These are phyloP conservation scores for Eulemur coronatus DNA, from an alignment of 2,797 vertebrate genomes.

Conservation along the genomic window DNA sequence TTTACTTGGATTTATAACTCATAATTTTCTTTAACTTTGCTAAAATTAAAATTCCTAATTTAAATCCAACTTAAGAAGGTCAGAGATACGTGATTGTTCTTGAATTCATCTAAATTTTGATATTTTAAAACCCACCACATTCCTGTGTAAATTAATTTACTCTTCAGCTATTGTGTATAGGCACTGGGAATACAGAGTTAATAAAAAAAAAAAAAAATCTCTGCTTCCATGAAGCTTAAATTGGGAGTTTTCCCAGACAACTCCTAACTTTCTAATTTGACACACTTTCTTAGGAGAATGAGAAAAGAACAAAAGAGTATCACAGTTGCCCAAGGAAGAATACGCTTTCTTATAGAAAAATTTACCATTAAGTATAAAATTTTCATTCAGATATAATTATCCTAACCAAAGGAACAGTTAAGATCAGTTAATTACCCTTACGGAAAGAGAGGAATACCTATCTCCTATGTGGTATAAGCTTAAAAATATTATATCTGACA, in stretches of 20 bases:
- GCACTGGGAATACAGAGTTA: not conserved
- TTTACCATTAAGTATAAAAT: not conserved
- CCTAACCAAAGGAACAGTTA: not conserved
- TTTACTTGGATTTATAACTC: not conserved
- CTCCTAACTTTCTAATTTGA: slow-evolving; percentile 39
- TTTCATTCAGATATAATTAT: not conserved
- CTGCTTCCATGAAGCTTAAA: not conserved
- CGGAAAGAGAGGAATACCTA: not conserved
- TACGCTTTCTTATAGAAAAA: slow-evolving; percentile 6
- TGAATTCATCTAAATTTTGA: not conserved
- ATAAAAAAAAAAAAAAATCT: not conserved
- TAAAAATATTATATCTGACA: not conserved
- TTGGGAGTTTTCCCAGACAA: not conserved
- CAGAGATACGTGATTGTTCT: not conserved
- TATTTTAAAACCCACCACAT: not conserved
- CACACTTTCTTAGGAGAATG: not conserved
- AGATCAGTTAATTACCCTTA: not conserved
- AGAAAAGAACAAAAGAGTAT: not conserved
- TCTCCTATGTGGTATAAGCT: not conserved
- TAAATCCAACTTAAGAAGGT: not conserved
- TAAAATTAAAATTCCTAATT: not conserved
- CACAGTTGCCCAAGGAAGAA: not conserved
- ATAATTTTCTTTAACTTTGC: not conserved
- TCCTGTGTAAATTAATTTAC: not conserved
- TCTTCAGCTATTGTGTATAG: not conserved